Evolutionary conservation across 2,888 invertebrate genomes (phyloP).

Genomic region (Synergus gifuensis): DNA sequence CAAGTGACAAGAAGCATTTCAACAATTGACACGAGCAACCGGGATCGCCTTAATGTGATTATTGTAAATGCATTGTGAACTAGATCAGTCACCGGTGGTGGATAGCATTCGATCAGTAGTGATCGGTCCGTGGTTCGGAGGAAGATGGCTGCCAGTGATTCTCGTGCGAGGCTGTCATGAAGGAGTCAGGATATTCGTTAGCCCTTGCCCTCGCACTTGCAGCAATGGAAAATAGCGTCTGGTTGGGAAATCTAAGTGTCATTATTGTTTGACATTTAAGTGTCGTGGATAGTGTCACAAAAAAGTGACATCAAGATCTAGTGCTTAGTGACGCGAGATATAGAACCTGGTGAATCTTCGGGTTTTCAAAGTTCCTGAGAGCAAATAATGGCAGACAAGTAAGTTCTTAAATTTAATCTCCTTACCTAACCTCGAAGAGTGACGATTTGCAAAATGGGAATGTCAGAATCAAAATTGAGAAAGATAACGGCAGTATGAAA

Average conservation of each 20-base stretch:
- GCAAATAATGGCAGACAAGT: conserved; percentile 66
- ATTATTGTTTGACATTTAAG: conserved; percentile 51
- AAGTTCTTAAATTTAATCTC: conserved; percentile 48
- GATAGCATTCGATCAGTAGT: conserved; percentile 22
- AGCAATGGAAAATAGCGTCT: conserved; percentile 63
- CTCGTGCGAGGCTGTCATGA: conserved; percentile 46
- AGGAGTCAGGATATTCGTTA: conserved; percentile 19
- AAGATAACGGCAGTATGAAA: background rate
- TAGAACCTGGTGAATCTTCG: conserved; percentile 28
- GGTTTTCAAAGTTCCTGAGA: conserved; percentile 10
- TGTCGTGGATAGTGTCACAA: conserved; percentile 57
- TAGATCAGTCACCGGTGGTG: conserved; percentile 26
- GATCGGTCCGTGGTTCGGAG: conserved; percentile 49
- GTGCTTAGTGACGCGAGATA: conserved; percentile 34
- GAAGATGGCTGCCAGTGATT: conserved; percentile 70
- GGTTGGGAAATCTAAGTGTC: conserved; percentile 66
- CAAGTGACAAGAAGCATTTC: conserved; percentile 13
- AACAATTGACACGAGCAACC: background rate
- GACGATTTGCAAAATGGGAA: background rate
- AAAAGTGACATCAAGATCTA: conserved; percentile 11
- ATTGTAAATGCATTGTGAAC: conserved; percentile 39
- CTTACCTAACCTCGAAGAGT: background rate
- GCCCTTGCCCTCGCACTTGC: conserved; percentile 53
- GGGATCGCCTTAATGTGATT: conserved; percentile 22
- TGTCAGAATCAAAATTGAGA: background rate